Conservation (phyloP, 2,888 invertebrate species). For the Napeogenes sylphis region DNA sequence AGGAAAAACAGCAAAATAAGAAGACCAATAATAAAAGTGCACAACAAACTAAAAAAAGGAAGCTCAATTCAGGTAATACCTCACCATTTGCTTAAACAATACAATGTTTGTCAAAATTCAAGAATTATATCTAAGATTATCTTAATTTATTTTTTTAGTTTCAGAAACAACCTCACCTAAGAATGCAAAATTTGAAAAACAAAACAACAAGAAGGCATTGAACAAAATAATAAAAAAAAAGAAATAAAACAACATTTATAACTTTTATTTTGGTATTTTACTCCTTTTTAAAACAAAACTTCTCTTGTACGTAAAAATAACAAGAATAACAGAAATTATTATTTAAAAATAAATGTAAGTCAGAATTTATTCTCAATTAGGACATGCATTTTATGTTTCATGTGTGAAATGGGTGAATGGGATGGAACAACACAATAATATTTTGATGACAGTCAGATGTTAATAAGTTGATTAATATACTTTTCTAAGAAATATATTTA, state of each 20-base stretch:
- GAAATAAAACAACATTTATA: conserved; percentile 37
- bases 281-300: not conserved
- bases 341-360: too few species aligned
- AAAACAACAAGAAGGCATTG: conserved; percentile 44
- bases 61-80: not conserved
- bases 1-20: not conserved
- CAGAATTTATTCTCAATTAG: too few species aligned
- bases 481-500: too few species aligned
- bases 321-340: too few species aligned
- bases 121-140: not conserved
- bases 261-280: not conserved
- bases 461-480: too few species aligned
- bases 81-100: not conserved
- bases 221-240: conserved; percentile 64
- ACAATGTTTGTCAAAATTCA: too few species aligned
- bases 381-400: too few species aligned
- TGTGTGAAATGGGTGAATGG: too few species aligned
- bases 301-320: too few species aligned
- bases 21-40: not conserved
- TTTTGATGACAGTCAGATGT: too few species aligned
- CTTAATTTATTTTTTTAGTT: conserved; percentile 30
- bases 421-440: too few species aligned
- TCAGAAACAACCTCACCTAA: conserved; percentile 47
- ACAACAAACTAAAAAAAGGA: not conserved
- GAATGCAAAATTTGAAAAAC: conserved; percentile 63